Percentiles rank a stretch among this genome's conserved stretches.
Conservation (phyloP, 2,797 vertebrate genomes). For the Sebastes miniatus region DNA sequence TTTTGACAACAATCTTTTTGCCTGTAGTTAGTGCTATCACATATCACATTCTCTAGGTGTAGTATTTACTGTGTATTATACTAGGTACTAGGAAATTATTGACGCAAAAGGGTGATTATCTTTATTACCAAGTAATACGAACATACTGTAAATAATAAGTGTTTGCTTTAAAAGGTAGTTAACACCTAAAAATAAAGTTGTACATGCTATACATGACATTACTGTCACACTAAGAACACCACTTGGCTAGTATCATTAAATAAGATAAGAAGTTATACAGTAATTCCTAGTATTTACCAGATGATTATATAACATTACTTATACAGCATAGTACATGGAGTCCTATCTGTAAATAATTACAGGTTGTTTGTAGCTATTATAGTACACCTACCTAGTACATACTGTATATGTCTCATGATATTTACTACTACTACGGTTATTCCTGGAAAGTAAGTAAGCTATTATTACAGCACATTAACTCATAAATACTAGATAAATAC, state of each 20-base stretch:
- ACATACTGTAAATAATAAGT: too few species aligned
- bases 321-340: background rate
- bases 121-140: too few species aligned
- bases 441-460: background rate
- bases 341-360: background rate
- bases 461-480: background rate
- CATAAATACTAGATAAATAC: background rate
- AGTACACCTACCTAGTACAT: background rate
- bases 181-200: background rate
- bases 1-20: background rate
- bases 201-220: background rate
- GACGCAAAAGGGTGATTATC: background rate
- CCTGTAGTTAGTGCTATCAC: background rate
- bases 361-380: background rate
- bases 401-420: background rate
- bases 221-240: background rate
- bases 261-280: background rate
- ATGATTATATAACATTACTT: background rate
- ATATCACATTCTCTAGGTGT: background rate
- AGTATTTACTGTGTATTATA: background rate
- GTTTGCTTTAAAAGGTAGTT: background rate
- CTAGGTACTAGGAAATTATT: background rate
- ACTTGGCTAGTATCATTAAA: background rate
- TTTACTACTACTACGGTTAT: background rate
- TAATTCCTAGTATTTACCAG: background rate